Percentiles rank a stretch among this genome's conserved stretches.
Evolutionary conservation across 2,797 vertebrate genomes (phyloP).

Genomic region (Myotis findleyi): DNA sequence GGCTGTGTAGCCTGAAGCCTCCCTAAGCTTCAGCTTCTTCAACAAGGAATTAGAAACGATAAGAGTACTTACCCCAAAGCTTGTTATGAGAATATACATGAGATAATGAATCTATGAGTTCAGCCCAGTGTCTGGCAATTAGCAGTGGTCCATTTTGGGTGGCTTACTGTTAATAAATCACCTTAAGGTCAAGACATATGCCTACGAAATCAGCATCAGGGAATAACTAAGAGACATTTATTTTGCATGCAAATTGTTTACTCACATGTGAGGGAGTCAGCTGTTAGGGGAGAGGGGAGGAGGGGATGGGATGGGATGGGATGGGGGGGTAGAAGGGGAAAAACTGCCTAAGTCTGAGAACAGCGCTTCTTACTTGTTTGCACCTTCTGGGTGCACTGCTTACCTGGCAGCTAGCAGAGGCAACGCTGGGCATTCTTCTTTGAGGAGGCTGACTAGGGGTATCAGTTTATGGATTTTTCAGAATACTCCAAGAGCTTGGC

Average conservation of each 20-base stretch:
- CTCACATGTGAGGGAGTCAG: not conserved
- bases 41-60: not conserved
- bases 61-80: not conserved
- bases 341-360: not conserved
- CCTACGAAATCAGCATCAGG: not conserved
- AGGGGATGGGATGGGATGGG: not conserved
- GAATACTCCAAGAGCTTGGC: not conserved
- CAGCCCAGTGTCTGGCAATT: not conserved
- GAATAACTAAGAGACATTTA: not conserved
- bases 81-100: not conserved
- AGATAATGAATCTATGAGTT: not conserved
- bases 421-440: not conserved
- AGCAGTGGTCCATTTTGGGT: not conserved
- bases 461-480: not conserved
- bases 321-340: not conserved
- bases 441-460: not conserved
- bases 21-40: not conserved
- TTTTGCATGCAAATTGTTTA: not conserved
- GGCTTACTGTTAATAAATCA: not conserved
- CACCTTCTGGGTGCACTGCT: not conserved
- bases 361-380: not conserved
- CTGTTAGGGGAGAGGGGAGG: too few species aligned
- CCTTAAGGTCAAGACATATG: not conserved
- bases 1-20: not conserved
- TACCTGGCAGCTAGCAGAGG: not conserved